These are phyloP conservation scores for Phrynocephalus vlangalii DNA, from an alignment of 2,797 vertebrate species.

Conservation along the genomic window DNA sequence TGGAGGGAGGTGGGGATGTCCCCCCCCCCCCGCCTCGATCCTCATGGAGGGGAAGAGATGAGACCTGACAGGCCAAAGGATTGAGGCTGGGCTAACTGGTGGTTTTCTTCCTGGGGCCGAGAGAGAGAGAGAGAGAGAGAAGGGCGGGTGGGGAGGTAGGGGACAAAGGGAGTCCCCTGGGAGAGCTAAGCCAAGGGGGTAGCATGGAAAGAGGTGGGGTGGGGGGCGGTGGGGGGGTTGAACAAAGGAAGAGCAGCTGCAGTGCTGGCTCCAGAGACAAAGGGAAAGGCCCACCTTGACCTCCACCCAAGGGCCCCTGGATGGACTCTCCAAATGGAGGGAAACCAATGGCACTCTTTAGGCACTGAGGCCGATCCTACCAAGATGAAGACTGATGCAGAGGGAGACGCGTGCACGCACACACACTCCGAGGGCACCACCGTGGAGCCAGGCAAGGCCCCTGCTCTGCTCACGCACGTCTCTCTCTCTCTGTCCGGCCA, in stretches of 20 bases:
- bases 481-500: not conserved
- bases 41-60: too few relatives aligned
- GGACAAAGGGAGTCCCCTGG: too few relatives aligned
- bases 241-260: not conserved
- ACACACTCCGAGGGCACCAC: not conserved
- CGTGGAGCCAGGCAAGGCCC: not conserved
- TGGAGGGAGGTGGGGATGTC: not conserved
- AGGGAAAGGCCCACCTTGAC: not conserved
- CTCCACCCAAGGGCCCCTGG: not conserved
- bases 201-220: not conserved
- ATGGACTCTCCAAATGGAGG: too few relatives aligned
- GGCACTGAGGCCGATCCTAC: too few relatives aligned
- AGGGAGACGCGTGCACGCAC: too few relatives aligned
- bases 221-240: rapidly evolving
- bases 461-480: not conserved
- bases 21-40: too few relatives aligned
- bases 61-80: too few relatives aligned
- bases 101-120: too few relatives aligned
- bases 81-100: too few relatives aligned
- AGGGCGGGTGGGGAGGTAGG: not conserved
- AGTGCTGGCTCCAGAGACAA: not conserved
- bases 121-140: not conserved
- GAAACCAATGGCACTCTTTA: not conserved
- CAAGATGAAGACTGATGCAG: too few relatives aligned
- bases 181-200: not conserved